Base-by-base conservation (phyloP, 2,113 vertebrate genomes). In the Tiliqua scincoides region DNA sequence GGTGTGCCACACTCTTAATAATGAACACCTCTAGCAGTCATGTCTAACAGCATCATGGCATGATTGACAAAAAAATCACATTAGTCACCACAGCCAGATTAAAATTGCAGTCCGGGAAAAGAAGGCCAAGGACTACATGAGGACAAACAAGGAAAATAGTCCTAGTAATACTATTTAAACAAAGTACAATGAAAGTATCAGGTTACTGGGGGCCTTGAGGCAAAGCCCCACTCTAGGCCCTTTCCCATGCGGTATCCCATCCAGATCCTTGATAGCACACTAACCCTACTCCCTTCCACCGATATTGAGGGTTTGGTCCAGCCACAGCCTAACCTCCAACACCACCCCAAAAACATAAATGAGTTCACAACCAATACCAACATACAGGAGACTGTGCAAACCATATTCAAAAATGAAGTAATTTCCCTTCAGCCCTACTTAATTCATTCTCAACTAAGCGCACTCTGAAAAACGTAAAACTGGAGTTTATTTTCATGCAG, bases 391-490 rank as follows among this genome's bases (percentile, higher is more conserved):
- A 59, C 17, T 14, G 40, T 17, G 0, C 8, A 62, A 11, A 70
- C 15, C 10, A 6, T 9, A 59, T 21, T 17, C 35, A 71, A 21
- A 71, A 37, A n/a, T n/a, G n/a, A n/a, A 35, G 32, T 70, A 35
- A 37, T 18, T 71, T 71, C 35, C 6, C 35, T 32, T 71, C 70
- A 37, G 68, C 68, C 68, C 4, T 40, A 67, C 11, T 57, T 57
- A 57, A 57, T 57, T 57, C 54, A 57, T 57, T 57, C 54, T 57
- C 2, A 12, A 4, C 88, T 81, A 86, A 82, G 71, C 59, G 82
- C 84, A 62, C 17, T 59, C 73, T 75, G 30, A 25, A 0, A 79
- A 79, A 61, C 59, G 87, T 62, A 70, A 78, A 86, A 74, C n/a
- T 43, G 27, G 81, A 81, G 72, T 18, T 2, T 30, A 68, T 57